phyloP scores from a whole-genome alignment of 2,113 vertebrate species.

The Atherinomorus stipes region DNA sequence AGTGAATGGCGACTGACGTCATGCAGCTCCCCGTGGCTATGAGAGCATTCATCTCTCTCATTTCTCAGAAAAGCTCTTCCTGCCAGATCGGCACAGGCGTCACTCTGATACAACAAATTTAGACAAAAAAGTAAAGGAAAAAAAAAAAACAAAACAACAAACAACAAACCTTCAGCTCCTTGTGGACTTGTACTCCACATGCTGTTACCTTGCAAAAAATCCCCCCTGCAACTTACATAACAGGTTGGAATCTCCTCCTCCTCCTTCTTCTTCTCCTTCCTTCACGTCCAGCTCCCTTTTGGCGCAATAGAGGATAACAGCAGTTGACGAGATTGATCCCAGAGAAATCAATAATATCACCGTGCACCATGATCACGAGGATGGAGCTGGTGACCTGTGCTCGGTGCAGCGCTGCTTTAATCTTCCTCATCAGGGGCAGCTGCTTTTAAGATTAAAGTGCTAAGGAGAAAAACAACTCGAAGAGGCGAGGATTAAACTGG shows the following conservation, averaged over 20 bases:
- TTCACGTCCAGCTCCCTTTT: conserved; percentile 38
- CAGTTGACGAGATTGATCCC: conserved; percentile 60
- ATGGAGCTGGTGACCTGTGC: conserved; percentile 67
- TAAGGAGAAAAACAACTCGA: conserved; percentile 55
- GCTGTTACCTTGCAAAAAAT: conserved; percentile 54
- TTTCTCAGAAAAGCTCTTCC: conserved; percentile 63
- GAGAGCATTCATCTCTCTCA: conserved; percentile 62
- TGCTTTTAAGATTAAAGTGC: conserved; percentile 72
- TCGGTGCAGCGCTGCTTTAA: conserved; percentile 65
- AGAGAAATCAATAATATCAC: conserved; percentile 69
- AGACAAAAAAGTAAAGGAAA: conserved; percentile 28
- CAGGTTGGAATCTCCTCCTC: conserved; percentile 55
- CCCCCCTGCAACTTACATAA: conserved; percentile 58
- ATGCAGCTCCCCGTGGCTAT: conserved; percentile 70
- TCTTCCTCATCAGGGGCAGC: conserved; percentile 68
- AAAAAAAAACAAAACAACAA: not conserved
- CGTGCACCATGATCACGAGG: conserved; percentile 45
- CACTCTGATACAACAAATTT: conserved; percentile 52
- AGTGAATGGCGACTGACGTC: conserved; percentile 75
- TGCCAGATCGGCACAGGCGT: conserved; percentile 49
- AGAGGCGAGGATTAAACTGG: conserved; percentile 38
- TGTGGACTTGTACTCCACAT: conserved; percentile 39
- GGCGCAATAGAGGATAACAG: conserved; percentile 39
- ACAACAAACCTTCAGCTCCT: conserved; percentile 22
- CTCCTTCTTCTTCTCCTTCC: conserved; percentile 31